Base-by-base conservation (phyloP, 2,888 invertebrate genomes). In the Polydrusus tereticollis region DNA sequence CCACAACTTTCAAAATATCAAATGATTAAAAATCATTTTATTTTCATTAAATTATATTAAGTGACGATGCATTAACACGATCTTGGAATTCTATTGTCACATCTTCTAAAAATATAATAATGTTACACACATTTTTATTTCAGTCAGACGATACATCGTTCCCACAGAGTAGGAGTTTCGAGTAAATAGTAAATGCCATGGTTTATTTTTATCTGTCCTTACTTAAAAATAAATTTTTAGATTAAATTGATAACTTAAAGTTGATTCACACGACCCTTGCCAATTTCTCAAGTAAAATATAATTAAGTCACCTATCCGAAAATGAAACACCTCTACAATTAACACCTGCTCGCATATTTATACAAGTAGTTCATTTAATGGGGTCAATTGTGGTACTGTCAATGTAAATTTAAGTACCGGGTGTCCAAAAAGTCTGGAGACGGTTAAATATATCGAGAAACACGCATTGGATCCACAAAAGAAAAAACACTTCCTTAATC, bases 151-250 rank as follows among this genome's bases (percentile, higher is more conserved):
- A 55, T 26, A 23, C 16, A 41, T 3, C 29, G 0, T 55, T 29
- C 33, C 7, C 10, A 16, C 3, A 38, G 14, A 38, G 41, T 59
- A 41, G 62, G 43, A 7, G 43, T 26, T 62, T 21, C 23, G 20
- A 50, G 60, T 70, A 70, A 70, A 70, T 52, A 70, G 59, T 70
- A 70, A 70, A 70, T 59, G 59, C 43, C 41, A 21, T 59, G 16
- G 41, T 59, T 38, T 70, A 70, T 70, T 65, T 70, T 70, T 65
- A 29, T n/a, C 10, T 36, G 69, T 69, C 69, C 69, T 69, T 69
- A 69, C 65, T 64, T 50, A 70, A 70, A 69, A 63, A 65, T 59
- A 45, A 50, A 52, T 70, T 63, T 55, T 36, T 26, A 41, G 50
- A 67, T 62, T 45, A 59, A 58, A 47, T 18, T 50, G 66, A 33